Conservation (phyloP, 2,888 invertebrate species). For the Digitonthophagus gazella region DNA sequence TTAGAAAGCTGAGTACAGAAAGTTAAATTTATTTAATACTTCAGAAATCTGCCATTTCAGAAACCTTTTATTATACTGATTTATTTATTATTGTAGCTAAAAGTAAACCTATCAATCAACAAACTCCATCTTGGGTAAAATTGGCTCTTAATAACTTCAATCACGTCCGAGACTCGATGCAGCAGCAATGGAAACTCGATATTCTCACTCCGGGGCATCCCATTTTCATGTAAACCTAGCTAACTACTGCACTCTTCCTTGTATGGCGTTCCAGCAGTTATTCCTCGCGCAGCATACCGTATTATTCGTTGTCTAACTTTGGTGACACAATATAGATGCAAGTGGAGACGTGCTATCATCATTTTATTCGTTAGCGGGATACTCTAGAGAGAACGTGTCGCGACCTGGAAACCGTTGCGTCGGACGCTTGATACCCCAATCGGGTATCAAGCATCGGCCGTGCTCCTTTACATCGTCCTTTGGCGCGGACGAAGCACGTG, state of each 20-base stretch:
- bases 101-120: background rate
- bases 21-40: too few relatives aligned
- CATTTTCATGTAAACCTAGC: background rate
- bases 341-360: background rate
- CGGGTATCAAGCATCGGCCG: background rate
- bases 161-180: background rate
- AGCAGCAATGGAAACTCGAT: background rate
- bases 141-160: background rate
- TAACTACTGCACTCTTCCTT: background rate
- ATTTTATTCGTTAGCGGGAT: background rate
- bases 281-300: background rate
- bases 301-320: background rate
- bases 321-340: background rate
- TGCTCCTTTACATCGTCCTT: constrained; percentile 26
- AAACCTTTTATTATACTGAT: background rate
- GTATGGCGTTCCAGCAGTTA: background rate
- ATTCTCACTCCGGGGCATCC: background rate
- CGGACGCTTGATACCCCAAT: background rate
- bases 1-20: too few relatives aligned
- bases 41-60: background rate
- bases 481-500: constrained; percentile 33
- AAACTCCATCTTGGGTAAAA: background rate
- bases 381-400: background rate
- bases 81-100: too few relatives aligned
- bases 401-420: background rate